phyloP scores from a whole-genome alignment of 2,888 invertebrate genomes.

The Taenaris catops region DNA sequence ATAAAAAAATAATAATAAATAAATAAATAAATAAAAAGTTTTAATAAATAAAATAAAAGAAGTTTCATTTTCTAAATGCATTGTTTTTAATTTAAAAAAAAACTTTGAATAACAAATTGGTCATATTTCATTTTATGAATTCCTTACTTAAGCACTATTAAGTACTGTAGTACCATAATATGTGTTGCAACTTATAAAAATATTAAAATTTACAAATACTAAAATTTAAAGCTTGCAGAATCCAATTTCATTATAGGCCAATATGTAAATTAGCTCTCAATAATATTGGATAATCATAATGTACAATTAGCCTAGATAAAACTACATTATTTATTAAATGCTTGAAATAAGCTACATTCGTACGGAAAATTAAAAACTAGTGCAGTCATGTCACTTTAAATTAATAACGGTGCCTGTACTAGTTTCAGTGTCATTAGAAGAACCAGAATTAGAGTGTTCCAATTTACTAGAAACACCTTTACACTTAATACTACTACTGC shows the following conservation, averaged over 20 bases:
- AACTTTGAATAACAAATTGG: conserved; percentile 1
- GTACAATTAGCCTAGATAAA: conserved; percentile 1
- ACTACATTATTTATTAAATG: too few relatives aligned
- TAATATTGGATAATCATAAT: conserved; percentile 1
- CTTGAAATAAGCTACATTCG: too few relatives aligned
- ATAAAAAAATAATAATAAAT: too few relatives aligned
- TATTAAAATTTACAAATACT: background rate
- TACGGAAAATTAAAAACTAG: conserved; percentile 1
- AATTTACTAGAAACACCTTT: conserved; percentile 45
- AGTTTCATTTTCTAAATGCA: conserved; percentile 6
- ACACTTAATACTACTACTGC: conserved; percentile 35
- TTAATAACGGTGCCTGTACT: conserved; percentile 72
- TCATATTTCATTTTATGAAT: conserved; percentile 5
- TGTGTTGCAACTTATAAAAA: too few relatives aligned
- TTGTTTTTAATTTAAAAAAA: background rate
- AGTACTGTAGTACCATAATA: background rate
- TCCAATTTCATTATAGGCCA: conserved; percentile 1
- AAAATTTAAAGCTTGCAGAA: conserved; percentile 5
- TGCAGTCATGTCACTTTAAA: conserved; percentile 28
- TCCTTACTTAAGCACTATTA: too few relatives aligned
- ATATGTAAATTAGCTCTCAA: too few relatives aligned
- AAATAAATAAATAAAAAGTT: background rate
- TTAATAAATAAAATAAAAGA: too few relatives aligned
- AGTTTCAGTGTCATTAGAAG: conserved; percentile 75
- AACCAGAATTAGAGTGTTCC: conserved; percentile 80